Evolutionary conservation across 2,113 vertebrate species (phyloP).

Genomic region (Myotis davidii): DNA sequence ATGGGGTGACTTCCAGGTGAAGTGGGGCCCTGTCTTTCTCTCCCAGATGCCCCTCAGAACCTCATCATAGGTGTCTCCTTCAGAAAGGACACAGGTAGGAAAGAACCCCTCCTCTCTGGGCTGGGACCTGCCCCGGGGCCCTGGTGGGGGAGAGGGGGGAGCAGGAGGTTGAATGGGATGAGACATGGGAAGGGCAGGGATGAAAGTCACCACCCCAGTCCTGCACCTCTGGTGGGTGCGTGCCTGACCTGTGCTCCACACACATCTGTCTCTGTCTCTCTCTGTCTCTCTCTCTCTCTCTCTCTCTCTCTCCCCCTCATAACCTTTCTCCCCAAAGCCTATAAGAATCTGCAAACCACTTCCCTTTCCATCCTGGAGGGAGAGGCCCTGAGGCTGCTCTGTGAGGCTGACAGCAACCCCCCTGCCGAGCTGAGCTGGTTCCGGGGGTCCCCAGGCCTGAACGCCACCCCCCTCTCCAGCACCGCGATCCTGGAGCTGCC

Average conservation of each 20-base stretch:
- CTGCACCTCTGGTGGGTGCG: no score
- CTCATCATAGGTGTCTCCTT: no score
- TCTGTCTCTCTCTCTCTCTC: no score
- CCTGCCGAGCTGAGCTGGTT: conserved; percentile 41
- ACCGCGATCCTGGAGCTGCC: neutral
- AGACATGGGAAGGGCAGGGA: neutral
- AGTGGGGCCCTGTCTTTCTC: no score
- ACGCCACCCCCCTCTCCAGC: accelerated
- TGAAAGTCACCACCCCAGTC: no score
- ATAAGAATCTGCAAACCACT: accelerated
- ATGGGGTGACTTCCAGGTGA: no score
- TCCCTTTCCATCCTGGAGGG: accelerated
- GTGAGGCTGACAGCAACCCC: conserved; percentile 19
- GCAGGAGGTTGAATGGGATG: neutral
- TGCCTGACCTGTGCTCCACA: no score
- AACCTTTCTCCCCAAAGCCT: neutral
- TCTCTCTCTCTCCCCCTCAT: no score
- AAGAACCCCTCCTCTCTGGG: no score
- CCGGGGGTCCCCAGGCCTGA: accelerated
- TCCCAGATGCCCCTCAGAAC: no score
- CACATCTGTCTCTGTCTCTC: no score
- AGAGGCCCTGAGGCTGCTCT: neutral
- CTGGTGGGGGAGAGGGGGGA: accelerated
- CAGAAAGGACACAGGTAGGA: conserved; percentile 51
- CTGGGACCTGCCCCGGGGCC: neutral